Percentiles rank a stretch among this genome's conserved stretches.
phyloP scores from a whole-genome alignment of 2,888 invertebrate genomes.

The Nudaria mundana region DNA sequence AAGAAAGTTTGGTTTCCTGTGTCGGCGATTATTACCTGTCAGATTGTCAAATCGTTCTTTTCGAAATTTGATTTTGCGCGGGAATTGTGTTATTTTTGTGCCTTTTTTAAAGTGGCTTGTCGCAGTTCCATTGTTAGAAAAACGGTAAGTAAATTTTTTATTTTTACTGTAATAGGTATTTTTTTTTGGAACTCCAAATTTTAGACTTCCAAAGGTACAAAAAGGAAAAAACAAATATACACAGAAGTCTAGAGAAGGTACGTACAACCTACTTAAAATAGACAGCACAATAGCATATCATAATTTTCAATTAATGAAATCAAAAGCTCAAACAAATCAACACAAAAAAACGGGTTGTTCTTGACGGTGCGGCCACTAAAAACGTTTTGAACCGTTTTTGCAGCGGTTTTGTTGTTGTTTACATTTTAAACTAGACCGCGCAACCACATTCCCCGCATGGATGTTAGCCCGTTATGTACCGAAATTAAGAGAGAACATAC shows the following conservation, averaged over 20 bases:
- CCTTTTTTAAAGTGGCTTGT: slow-evolving; percentile 25
- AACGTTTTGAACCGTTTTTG: slow-evolving; percentile 1
- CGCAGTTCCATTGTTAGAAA: slow-evolving; percentile 15
- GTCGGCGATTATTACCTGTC: slow-evolving; percentile 6
- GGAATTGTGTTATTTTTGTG: slow-evolving; percentile 39
- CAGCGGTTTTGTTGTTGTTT: slow-evolving; percentile 1
- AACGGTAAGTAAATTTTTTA: slow-evolving; percentile 32
- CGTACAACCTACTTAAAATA: too few relatives aligned
- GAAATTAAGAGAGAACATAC: too few relatives aligned
- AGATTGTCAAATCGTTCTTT: slow-evolving; percentile 5
- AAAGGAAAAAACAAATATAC: too few relatives aligned
- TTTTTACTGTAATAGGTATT: too few relatives aligned
- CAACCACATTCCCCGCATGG: too few relatives aligned
- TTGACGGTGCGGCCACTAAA: slow-evolving; percentile 1
- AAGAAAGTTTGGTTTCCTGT: slow-evolving; percentile 21
- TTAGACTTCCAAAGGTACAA: too few relatives aligned
- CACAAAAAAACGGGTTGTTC: slow-evolving; percentile 1
- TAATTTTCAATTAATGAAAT: slow-evolving; percentile 18
- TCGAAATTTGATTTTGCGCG: slow-evolving; percentile 15
- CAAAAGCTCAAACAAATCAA: background rate
- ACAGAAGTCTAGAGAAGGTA: too few relatives aligned
- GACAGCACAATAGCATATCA: too few relatives aligned
- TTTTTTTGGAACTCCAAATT: too few relatives aligned
- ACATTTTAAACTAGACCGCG: background rate
- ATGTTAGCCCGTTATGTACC: too few relatives aligned